Evolutionary conservation across 2,113 vertebrate genomes (phyloP).

Genomic region (Abramis brama): DNA sequence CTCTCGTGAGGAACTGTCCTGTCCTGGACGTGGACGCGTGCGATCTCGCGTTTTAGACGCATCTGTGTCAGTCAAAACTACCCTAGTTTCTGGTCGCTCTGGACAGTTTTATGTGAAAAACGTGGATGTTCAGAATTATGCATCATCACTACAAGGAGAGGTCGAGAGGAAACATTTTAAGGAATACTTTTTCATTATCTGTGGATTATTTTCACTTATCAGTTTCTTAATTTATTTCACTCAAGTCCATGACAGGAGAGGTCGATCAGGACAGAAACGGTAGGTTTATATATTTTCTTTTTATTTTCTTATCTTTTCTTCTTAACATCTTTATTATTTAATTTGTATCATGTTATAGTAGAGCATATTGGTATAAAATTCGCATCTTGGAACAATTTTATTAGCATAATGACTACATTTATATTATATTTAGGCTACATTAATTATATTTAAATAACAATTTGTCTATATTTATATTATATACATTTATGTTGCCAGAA

Average conservation of each 20-base stretch:
- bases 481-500: background rate
- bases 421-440: background rate
- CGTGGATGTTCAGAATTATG: conserved; percentile 57
- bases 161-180: conserved; percentile 36
- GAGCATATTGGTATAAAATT: background rate
- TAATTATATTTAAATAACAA: background rate
- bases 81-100: conserved; percentile 29
- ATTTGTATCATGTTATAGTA: background rate
- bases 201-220: conserved; percentile 53
- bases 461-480: background rate
- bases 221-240: conserved; percentile 29
- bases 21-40: background rate
- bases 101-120: conserved; percentile 40
- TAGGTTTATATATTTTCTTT: conserved; percentile 29
- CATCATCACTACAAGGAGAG: conserved; percentile 50
- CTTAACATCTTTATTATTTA: background rate
- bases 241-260: conserved; percentile 67
- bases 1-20: background rate
- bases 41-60: background rate
- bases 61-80: background rate
- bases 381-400: background rate
- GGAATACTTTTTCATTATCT: conserved; percentile 19
- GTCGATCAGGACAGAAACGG: conserved; percentile 58
- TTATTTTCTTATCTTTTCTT: background rate
- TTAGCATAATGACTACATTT: background rate